Evolutionary conservation across 2,113 vertebrate genomes (phyloP), one percentile per base, ranked within the genome.

Genomic region (Anser cygnoides): DNA sequence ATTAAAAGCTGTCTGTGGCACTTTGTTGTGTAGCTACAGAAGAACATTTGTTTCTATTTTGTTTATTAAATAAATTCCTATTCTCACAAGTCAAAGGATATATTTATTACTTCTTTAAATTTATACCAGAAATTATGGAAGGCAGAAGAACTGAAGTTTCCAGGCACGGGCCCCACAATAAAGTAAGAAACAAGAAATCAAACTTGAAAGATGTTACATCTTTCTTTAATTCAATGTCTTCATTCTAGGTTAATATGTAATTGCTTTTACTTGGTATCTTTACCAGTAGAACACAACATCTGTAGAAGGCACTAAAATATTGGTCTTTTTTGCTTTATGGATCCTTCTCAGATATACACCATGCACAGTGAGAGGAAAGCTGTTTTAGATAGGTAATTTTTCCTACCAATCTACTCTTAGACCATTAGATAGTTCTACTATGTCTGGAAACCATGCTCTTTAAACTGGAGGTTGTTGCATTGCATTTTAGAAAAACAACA

Each of bases 201-300:
- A 33, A 58, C 3, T 83, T 33, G 12, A 74, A 74, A 74, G 3
- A 0, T 0, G 3, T 49, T 82, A 11, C 26, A 65, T 22, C 8
- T 62, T 66, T 82, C 17, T 44, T 77, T 68, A 62, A 28, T n/a
- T 5, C 4, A 52, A 62, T 26, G 2, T 52, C 16, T 77, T 86
- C 33, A 20, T 70, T 43, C 16, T 22, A 9, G 2, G 3, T 67
- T 67, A 44, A 50, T 77, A 7, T 28, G 4, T 11, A 31, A 23
- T 72, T 65, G 33, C 54, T 87, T 80, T 46, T 21, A 15, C 11
- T 58, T 44, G 13, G 1, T 1, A 3, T 54, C 26, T 78, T 92
- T 75, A 72, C 11, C 10, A 29, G 26, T 16, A 25, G 37, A 66
- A 31, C 16, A n/a, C 0, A 0, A 9, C 0, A 3, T 31, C 33